Evolutionary conservation across 1,140 invertebrate species (phyloP), one percentile per base, ranked within the genome.

Genomic region (Aphidius ervi): DNA sequence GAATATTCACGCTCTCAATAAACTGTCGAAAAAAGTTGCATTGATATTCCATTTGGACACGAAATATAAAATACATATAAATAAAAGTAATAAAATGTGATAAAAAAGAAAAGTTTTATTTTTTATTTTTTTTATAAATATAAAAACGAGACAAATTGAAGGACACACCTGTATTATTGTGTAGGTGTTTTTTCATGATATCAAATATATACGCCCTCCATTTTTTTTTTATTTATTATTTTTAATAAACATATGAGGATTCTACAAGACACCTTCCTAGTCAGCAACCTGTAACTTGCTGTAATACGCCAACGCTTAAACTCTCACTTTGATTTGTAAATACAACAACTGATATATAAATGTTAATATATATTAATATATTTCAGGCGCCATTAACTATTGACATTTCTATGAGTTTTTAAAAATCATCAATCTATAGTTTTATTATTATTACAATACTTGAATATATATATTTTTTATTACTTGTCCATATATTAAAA

Each of bases 1-100:
- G 66, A 74, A 74, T 73, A 73, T 72, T 70, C 70, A 64, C 73
- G 71, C 74, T 48, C 47, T 46, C 73, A 70, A 73, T 74, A 74
- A 74, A 74, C 65, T 71, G 71, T 63, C 55, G 68, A 74, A 71
- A 70, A 74, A 74, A 74, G 73, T 74, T 64, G 56, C 68, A 45
- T 67, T 54, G 52, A 65, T 67, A 69, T 71, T 68, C 68, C 57
- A 40, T 41, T 42, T 68, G 49, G 61, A 67, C 63, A 54, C 52
- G 20, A 20, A 37, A 54, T 9, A 41, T 16, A 16, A 16, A 16
- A 16, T 16, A 61, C 63, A 63, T 62, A 57, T 53, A 61, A 59
- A 7, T 40, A 37, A 42, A 54, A n/a, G 5, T 54, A 54, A 10
- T 9, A 39, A 62, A 56, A 58, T 46, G 55, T 63, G 59, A 58